Conservation (phyloP, 2,113 vertebrate genomes). For the Baryphthengus martii region DNA sequence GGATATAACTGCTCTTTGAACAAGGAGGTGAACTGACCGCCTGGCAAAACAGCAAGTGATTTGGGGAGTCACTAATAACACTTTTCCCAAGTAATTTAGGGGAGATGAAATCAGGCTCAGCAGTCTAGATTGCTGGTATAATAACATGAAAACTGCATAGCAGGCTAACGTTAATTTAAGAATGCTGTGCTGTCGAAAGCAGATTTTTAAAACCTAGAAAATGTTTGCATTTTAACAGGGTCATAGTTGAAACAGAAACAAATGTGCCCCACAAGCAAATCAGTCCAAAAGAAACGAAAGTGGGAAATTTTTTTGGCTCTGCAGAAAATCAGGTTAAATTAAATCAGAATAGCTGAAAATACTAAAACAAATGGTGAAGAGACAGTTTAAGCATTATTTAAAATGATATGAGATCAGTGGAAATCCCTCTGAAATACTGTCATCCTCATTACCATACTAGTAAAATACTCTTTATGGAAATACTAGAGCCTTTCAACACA, state of each 20-base stretch:
- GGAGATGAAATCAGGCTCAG: neutral
- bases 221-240: neutral
- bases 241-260: conserved; percentile 5
- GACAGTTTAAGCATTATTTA: neutral
- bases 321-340: neutral
- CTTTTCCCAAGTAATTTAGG: neutral
- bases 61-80: neutral
- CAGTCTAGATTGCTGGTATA: neutral
- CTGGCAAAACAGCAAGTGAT: neutral
- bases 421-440: neutral
- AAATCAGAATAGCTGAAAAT: neutral
- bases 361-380: neutral
- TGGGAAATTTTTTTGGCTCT: neutral
- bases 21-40: neutral
- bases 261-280: neutral
- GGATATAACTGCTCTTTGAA: neutral
- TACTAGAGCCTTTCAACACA: neutral
- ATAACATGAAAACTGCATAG: neutral
- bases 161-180: neutral
- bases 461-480: neutral
- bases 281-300: neutral
- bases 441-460: neutral
- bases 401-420: neutral
- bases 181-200: neutral
- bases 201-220: conserved; percentile 9